A percentile compares a stretch with the other conserved stretches of the same genome.
Evolutionary conservation across 2,888 invertebrate genomes (phyloP).

Genomic region (Troglohyphantes excavatus): DNA sequence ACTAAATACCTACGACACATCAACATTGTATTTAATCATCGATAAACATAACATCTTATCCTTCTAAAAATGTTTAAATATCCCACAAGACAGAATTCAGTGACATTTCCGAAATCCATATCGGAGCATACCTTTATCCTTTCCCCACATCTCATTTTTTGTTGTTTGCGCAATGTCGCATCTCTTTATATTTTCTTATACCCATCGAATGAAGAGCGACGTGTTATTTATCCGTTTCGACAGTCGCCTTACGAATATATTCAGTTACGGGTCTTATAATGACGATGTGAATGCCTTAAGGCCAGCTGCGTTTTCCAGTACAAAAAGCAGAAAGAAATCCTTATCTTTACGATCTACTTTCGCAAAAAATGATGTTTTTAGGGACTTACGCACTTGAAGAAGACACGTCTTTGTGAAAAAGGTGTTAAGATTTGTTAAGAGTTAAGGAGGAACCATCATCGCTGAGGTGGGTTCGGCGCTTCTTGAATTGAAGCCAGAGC

Average conservation of each 20-base stretch:
- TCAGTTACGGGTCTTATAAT: slow-evolving; percentile 27
- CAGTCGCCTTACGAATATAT: slow-evolving; percentile 23
- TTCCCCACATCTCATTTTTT: neutral
- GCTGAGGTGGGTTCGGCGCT: neutral
- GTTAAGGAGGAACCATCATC: neutral
- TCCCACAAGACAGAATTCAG: neutral
- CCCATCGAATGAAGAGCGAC: slow-evolving; percentile 11
- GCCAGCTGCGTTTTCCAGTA: slow-evolving; percentile 36
- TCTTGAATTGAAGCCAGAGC: slow-evolving; percentile 2
- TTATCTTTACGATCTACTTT: neutral
- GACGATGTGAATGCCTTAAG: neutral
- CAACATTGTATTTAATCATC: neutral
- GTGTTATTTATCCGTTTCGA: slow-evolving; percentile 28
- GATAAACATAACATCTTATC: neutral
- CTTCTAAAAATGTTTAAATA: neutral
- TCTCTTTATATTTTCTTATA: neutral
- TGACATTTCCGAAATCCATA: neutral
- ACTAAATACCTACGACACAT: neutral
- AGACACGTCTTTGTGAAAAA: slow-evolving; percentile 18
- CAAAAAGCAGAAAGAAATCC: neutral
- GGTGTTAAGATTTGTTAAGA: neutral
- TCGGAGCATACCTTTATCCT: neutral
- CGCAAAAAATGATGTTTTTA: slow-evolving; percentile 18
- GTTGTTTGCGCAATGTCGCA: neutral
- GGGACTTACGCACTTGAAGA: neutral